Evolutionary conservation across 1,140 invertebrate species (phyloP).

Genomic region (Pygmarrhopalites habei): DNA sequence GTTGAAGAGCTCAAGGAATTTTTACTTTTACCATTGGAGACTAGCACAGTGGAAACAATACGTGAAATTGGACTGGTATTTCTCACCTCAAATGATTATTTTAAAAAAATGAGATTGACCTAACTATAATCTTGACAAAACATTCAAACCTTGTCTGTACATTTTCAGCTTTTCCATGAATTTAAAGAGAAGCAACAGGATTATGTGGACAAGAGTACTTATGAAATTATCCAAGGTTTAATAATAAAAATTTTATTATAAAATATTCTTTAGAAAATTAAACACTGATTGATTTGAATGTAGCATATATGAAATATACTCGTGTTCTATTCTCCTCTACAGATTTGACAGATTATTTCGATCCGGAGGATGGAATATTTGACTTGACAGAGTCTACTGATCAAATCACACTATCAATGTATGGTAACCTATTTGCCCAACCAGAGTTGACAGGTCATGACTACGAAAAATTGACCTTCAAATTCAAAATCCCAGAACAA

Average conservation of each 20-base stretch:
- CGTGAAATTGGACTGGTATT: slow-evolving; percentile 20
- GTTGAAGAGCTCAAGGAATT: slow-evolving; percentile 26
- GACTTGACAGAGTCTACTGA: slow-evolving; percentile 17
- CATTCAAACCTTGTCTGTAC: not conserved
- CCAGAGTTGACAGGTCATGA: slow-evolving; percentile 27
- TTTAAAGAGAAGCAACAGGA: slow-evolving; percentile 24
- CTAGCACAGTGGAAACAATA: slow-evolving; percentile 10
- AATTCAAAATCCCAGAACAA: slow-evolving; percentile 33
- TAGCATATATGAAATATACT: not conserved
- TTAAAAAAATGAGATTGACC: too few relatives aligned
- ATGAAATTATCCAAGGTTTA: slow-evolving; percentile 17
- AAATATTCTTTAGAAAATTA: too few relatives aligned
- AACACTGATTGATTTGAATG: too few relatives aligned
- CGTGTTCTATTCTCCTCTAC: not conserved
- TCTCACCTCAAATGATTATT: not conserved
- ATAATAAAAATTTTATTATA: too few relatives aligned
- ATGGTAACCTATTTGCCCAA: slow-evolving; percentile 23
- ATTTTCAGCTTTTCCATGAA: slow-evolving; percentile 29
- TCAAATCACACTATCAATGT: slow-evolving; percentile 29
- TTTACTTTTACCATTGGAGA: slow-evolving; percentile 13
- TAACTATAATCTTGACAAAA: not conserved
- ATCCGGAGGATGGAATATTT: slow-evolving; percentile 33
- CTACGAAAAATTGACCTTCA: slow-evolving; percentile 24
- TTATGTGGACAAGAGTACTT: slow-evolving; percentile 24
- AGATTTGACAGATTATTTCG: slow-evolving; percentile 30